phyloP scores from a whole-genome alignment of 2,113 vertebrate genomes.

The Barnardius zonarius region DNA sequence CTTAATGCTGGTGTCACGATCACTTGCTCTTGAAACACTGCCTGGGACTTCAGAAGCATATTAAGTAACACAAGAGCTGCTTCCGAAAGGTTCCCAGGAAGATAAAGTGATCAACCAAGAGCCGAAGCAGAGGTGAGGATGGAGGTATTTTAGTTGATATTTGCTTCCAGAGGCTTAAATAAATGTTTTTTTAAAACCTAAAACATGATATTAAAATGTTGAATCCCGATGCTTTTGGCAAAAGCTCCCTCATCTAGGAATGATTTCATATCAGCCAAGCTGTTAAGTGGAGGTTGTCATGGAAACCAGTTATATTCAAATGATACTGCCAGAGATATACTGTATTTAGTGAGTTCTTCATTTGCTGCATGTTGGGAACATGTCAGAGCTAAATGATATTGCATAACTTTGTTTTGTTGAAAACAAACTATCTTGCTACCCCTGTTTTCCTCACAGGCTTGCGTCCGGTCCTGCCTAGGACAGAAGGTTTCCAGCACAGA shows the following conservation, averaged over 20 bases:
- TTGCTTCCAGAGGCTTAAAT: constrained; percentile 52
- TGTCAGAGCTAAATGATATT: constrained; percentile 68
- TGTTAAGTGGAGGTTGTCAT: constrained; percentile 76
- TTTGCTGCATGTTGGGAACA: constrained; percentile 63
- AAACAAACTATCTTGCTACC: constrained; percentile 48
- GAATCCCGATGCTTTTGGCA: constrained; percentile 63
- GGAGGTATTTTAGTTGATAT: constrained; percentile 33
- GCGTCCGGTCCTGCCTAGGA: background rate
- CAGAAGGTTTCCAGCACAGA: background rate
- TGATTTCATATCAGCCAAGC: constrained; percentile 72
- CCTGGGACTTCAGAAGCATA: constrained; percentile 54
- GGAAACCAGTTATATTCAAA: constrained; percentile 76
- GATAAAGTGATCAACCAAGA: constrained; percentile 2
- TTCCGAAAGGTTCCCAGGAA: background rate
- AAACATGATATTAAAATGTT: constrained; percentile 36
- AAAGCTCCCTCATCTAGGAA: constrained; percentile 68
- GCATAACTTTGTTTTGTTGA: constrained; percentile 69
- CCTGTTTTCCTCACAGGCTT: constrained; percentile 8
- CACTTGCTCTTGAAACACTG: constrained; percentile 59
- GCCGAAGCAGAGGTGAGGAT: constrained; percentile 9
- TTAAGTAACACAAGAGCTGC: constrained; percentile 33
- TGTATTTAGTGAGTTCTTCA: constrained; percentile 73
- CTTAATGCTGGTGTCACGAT: constrained; percentile 41
- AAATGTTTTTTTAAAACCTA: constrained; percentile 36
- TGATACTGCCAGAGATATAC: constrained; percentile 65